Evolutionary conservation across 1,140 invertebrate species (phyloP).

Genomic region (Drosophila azteca): DNA sequence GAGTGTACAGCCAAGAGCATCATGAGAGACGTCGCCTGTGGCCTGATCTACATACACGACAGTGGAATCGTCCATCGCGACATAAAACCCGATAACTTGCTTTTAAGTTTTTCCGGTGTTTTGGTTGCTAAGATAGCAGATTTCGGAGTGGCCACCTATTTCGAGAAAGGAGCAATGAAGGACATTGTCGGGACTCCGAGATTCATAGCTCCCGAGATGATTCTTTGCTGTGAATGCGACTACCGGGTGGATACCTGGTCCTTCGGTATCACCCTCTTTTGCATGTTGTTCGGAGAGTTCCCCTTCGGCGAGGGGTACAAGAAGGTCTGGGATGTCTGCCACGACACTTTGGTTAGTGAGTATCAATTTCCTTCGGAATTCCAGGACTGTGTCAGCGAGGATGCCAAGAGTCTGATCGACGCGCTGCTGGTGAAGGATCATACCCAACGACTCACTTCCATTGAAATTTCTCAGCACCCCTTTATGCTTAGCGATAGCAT

Average conservation of each 20-base stretch:
- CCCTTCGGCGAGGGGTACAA: constrained; percentile 2
- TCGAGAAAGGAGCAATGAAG: not conserved
- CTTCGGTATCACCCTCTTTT: constrained; percentile 23
- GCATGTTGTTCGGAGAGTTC: constrained; percentile 2
- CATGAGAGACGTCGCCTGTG: constrained; percentile 6
- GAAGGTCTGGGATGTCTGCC: not conserved
- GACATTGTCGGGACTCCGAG: constrained; percentile 18
- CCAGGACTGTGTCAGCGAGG: not conserved
- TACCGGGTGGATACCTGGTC: constrained; percentile 30
- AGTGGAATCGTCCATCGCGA: constrained; percentile 30
- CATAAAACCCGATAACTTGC: constrained; percentile 32
- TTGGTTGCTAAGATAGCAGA: constrained; percentile 15
- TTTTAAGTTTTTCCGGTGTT: not conserved
- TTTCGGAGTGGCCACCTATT: constrained; percentile 32
- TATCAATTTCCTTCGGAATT: not conserved
- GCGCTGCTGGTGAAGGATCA: constrained; percentile 11
- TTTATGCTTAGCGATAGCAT: constrained; percentile 1
- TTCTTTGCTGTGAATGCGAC: constrained; percentile 10
- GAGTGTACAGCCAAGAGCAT: not conserved
- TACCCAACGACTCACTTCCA: not conserved
- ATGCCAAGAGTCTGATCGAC: constrained; percentile 9
- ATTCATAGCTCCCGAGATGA: constrained; percentile 34
- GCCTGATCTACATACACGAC: constrained; percentile 18
- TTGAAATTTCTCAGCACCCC: constrained; percentile 2
- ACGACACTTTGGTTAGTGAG: not conserved